phyloP scores from a whole-genome alignment of 2,113 vertebrate genomes.

The Sakesphorus luctuosus region DNA sequence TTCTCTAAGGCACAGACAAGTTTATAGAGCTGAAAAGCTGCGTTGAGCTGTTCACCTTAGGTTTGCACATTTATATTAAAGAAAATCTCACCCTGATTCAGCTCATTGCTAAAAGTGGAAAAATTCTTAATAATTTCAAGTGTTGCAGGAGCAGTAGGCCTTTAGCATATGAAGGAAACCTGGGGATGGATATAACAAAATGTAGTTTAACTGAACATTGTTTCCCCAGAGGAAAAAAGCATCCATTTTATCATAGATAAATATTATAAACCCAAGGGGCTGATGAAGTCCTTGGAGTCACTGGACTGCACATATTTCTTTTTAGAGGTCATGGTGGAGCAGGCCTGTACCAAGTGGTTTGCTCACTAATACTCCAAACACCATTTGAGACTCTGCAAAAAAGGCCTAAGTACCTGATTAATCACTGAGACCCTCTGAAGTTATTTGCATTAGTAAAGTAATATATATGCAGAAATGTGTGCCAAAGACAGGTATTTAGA shows the following conservation, averaged over 20 bases:
- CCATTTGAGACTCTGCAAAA: not conserved
- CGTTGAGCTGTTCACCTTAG: not conserved
- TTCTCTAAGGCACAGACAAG: not conserved
- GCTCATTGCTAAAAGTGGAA: not conserved
- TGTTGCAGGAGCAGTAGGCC: not conserved
- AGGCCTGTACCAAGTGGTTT: not conserved
- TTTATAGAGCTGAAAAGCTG: not conserved
- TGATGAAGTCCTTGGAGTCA: not conserved
- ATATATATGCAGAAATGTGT: not conserved
- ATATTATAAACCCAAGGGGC: not conserved
- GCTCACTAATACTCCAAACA: not conserved
- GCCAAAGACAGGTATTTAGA: not conserved
- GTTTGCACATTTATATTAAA: not conserved
- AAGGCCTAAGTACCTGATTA: not conserved
- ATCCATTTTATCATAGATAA: not conserved
- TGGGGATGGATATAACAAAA: not conserved
- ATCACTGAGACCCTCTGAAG: not conserved
- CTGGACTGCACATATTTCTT: not conserved
- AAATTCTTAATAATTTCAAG: not conserved
- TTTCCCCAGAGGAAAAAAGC: not conserved
- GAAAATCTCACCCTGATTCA: not conserved
- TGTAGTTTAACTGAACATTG: not conserved
- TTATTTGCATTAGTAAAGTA: not conserved
- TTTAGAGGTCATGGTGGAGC: not conserved
- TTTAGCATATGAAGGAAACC: not conserved